Percentiles rank a stretch among this genome's conserved stretches.
Evolutionary conservation across 2,113 vertebrate genomes (phyloP).

Genomic region (Pseudopodoces humilis): DNA sequence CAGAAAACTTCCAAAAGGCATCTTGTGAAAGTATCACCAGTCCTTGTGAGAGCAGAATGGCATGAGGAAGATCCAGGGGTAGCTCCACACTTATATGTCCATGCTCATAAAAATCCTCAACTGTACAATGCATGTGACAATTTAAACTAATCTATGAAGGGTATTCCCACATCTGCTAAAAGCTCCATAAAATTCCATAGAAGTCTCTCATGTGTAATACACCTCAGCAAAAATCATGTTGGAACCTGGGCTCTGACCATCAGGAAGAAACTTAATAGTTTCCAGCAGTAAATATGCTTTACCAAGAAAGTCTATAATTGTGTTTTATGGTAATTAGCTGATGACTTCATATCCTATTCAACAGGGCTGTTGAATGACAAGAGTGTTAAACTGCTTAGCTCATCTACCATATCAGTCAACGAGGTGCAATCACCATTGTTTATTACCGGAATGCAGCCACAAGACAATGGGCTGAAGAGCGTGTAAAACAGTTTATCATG

Average conservation of each 20-base stretch:
- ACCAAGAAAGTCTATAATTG: neutral
- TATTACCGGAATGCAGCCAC: neutral
- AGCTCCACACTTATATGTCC: neutral
- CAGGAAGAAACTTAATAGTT: neutral
- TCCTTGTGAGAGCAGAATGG: neutral
- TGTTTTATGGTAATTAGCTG: neutral
- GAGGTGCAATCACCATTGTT: neutral
- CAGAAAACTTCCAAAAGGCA: neutral
- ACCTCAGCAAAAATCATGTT: neutral
- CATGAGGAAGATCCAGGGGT: neutral
- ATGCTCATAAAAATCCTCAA: neutral
- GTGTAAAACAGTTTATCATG: neutral
- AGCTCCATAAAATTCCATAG: neutral
- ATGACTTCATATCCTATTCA: conserved; percentile 9
- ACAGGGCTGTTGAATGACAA: neutral
- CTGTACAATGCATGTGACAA: neutral
- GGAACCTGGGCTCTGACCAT: neutral
- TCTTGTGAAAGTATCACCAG: neutral
- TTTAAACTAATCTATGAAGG: neutral
- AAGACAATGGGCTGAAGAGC: neutral
- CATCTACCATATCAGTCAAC: neutral
- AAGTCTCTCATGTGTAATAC: neutral
- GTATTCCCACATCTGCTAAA: neutral
- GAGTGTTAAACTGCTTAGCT: neutral
- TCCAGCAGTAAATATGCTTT: neutral